phyloP scores from a whole-genome alignment of 2,797 vertebrate species.

The Aldrovandia affinis region DNA sequence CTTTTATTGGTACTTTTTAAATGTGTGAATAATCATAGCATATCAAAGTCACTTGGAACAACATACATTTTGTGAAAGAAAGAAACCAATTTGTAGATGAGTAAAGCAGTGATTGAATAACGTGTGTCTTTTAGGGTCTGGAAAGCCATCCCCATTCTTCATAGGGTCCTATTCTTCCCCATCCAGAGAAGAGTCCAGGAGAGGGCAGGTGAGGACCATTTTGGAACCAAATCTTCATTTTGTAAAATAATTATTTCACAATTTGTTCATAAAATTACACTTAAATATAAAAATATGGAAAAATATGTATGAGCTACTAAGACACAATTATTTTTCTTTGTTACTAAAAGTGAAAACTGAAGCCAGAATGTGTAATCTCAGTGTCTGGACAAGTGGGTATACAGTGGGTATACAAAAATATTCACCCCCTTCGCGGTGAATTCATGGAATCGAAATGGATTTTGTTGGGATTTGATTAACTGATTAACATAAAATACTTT shows the following conservation, averaged over 20 bases:
- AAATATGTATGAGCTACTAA: background rate
- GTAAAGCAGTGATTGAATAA: background rate
- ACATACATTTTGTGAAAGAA: background rate
- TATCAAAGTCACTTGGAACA: background rate
- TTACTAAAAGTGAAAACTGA: background rate
- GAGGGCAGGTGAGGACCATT: slow-evolving; percentile 83
- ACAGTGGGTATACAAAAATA: no score
- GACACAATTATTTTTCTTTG: background rate
- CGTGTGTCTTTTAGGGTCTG: slow-evolving; percentile 80
- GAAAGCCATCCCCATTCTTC: slow-evolving; percentile 90
- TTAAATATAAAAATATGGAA: background rate
- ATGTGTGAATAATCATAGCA: background rate
- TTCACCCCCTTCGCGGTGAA: no score
- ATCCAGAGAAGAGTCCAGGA: slow-evolving; percentile 88
- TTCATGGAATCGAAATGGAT: no score
- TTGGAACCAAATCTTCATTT: background rate
- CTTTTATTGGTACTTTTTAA: background rate
- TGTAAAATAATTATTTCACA: background rate
- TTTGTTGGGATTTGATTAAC: no score
- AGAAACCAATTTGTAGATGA: background rate
- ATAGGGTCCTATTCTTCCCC: slow-evolving; percentile 91
- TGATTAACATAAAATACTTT: no score
- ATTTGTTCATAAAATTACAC: background rate
- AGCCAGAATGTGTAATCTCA: background rate
- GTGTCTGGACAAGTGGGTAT: no score